Percentiles rank a stretch among this genome's conserved stretches.
These are phyloP conservation scores for Leptodactylus fuscus DNA, from an alignment of 2,113 vertebrate genomes.

Conservation along the genomic window DNA sequence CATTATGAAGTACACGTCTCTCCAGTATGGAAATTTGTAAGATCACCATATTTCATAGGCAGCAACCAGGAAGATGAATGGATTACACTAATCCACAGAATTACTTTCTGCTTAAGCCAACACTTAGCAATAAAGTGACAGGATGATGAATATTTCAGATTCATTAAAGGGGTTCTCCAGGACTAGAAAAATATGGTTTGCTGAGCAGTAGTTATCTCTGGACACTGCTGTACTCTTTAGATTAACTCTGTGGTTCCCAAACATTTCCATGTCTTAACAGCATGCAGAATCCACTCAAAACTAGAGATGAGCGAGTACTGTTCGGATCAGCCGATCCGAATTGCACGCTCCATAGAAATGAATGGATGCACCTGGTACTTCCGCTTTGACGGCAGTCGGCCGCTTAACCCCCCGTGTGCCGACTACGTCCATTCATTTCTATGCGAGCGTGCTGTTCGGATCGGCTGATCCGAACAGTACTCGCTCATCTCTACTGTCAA, in stretches of 20 bases:
- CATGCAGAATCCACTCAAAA: background rate
- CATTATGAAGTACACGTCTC: background rate
- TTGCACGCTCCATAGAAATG: too few relatives aligned
- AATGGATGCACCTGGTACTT: too few relatives aligned
- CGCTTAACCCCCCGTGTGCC: too few relatives aligned
- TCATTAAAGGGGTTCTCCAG: background rate
- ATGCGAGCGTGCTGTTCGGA: too few relatives aligned
- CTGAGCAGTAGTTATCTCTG: background rate
- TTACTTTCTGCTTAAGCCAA: background rate
- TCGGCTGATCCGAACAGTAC: too few relatives aligned
- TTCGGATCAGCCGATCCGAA: too few relatives aligned
- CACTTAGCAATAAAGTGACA: background rate
- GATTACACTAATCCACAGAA: background rate
- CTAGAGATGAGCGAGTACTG: too few relatives aligned
- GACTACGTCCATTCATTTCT: too few relatives aligned
- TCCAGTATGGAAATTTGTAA: background rate
- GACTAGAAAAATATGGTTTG: background rate
- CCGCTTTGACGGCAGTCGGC: too few relatives aligned
- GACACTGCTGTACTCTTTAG: background rate
- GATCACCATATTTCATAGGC: background rate
- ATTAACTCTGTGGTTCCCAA: background rate
- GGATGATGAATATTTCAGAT: background rate
- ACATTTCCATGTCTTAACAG: background rate
- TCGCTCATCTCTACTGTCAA: too few relatives aligned
- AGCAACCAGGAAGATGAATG: background rate